These are phyloP conservation scores for Taurulus bubalis DNA, from an alignment of 2,113 vertebrate genomes.

Conservation along the genomic window DNA sequence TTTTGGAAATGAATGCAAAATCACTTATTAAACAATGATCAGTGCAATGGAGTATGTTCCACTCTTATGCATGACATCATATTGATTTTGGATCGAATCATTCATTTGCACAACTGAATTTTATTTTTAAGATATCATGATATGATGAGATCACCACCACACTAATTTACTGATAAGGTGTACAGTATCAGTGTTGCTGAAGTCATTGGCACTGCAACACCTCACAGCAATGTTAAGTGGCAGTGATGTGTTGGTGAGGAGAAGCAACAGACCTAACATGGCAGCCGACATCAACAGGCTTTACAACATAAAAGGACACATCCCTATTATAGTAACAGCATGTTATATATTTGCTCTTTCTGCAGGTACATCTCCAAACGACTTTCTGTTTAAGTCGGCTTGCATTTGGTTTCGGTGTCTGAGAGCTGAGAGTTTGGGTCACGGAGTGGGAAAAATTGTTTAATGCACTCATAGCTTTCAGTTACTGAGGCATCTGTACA, in stretches of 20 bases:
- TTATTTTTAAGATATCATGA: background rate
- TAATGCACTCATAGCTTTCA: conserved; percentile 7
- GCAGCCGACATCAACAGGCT: background rate
- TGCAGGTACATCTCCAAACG: background rate
- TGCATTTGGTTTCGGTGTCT: conserved; percentile 13
- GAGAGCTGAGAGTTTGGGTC: conserved; percentile 22
- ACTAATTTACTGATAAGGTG: conserved; percentile 2
- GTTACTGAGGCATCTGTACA: conserved; percentile 11
- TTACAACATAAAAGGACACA: background rate
- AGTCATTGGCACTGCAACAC: background rate
- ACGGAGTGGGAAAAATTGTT: background rate
- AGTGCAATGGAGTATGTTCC: background rate
- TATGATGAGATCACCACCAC: background rate
- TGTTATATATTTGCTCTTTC: background rate
- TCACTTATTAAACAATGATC: background rate
- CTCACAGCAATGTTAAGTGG: conserved; percentile 6
- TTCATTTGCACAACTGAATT: background rate
- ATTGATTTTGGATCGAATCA: background rate
- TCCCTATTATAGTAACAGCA: background rate
- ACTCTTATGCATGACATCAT: background rate
- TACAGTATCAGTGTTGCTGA: background rate
- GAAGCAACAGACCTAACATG: background rate
- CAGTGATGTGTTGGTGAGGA: conserved; percentile 10
- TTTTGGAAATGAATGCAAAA: background rate
- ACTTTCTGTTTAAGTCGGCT: conserved; percentile 17